Base-by-base conservation (phyloP, 2,888 invertebrate species). In the Clunio marinus region DNA sequence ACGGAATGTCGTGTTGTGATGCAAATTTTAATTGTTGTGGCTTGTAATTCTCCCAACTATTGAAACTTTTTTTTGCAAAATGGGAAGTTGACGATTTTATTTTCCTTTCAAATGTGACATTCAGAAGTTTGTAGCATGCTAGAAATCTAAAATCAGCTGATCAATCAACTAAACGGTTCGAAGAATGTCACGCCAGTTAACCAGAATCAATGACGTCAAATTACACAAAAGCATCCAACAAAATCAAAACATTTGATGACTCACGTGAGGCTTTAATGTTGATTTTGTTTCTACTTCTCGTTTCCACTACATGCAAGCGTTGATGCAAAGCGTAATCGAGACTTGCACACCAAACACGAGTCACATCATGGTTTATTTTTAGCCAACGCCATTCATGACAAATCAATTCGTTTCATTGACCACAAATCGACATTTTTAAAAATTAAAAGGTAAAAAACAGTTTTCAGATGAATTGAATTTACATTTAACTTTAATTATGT, bases 11-110 rank as follows among this genome's bases (percentile, higher is more conserved):
- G 10, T 15, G 15, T 41, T 41, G 2, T 41, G 10, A 41, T 41
- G 41, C 41, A 41, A 41, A 41, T 41, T 41, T 10, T 41, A 41
- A 41, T 41, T 41, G 41, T 41, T 41, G 41, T 41, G 41, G 41
- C 7, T 13, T n/a, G n/a, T 41, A 41, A 41, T 41, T 41, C n/a
- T 41, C 15, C n/a, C 41, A 41, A n/a, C 15, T 41, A n/a, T 41
- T n/a, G 41, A 41, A n/a, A 15, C 10, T 41, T 41, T 41, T n/a
- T n/a, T 41, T 41, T 41, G 41, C 41, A n/a, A 41, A 41, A 10
- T n/a, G n/a, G n/a, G n/a, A n/a, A n/a, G n/a, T n/a, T n/a, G n/a
- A n/a, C n/a, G n/a, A n/a, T n/a, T n/a, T n/a, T n/a, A n/a, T n/a
- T n/a, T n/a, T n/a, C n/a, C n/a, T n/a, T n/a, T n/a, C n/a, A n/a